These are phyloP conservation scores for Gari tellinella DNA, from an alignment of 2,888 invertebrate genomes.

Conservation along the genomic window DNA sequence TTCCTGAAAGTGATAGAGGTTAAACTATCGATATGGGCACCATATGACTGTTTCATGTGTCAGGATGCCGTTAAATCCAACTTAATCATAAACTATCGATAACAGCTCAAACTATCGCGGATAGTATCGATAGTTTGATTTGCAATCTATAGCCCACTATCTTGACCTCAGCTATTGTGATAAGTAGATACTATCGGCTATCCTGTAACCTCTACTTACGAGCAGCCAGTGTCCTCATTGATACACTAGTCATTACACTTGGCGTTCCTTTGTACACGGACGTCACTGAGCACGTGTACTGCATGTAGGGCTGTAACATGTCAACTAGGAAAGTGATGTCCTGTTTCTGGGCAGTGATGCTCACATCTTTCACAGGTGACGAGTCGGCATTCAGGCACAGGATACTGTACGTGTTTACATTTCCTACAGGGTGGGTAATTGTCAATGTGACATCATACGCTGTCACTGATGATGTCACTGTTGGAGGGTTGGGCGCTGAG, in stretches of 20 bases:
- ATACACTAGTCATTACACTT: constrained; percentile 39
- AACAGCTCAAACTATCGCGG: no score
- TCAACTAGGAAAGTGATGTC: constrained; percentile 40
- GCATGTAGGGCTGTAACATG: constrained; percentile 60
- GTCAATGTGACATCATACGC: constrained; percentile 57
- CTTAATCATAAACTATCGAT: no score
- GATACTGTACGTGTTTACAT: constrained; percentile 49
- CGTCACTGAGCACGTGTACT: constrained; percentile 65
- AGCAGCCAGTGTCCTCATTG: constrained; percentile 63
- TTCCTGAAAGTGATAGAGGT: no score
- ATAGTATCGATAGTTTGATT: no score
- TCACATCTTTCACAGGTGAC: constrained; percentile 33
- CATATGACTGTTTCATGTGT: no score
- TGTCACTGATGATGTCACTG: constrained; percentile 47
- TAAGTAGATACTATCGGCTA: no score
- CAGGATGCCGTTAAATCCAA: no score
- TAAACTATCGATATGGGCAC: no score
- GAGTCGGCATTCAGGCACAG: constrained; percentile 40
- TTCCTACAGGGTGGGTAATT: constrained; percentile 54
- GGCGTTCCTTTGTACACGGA: constrained; percentile 54
- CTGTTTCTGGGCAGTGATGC: constrained; percentile 15
- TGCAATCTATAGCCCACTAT: no score
- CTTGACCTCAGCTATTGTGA: no score
- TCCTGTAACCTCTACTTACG: no score
- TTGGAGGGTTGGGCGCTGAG: constrained; percentile 64